A percentile compares a stretch with the other conserved stretches of the same genome.
phyloP scores from a whole-genome alignment of 2,888 invertebrate genomes.

The Galerucella calmariensis region DNA sequence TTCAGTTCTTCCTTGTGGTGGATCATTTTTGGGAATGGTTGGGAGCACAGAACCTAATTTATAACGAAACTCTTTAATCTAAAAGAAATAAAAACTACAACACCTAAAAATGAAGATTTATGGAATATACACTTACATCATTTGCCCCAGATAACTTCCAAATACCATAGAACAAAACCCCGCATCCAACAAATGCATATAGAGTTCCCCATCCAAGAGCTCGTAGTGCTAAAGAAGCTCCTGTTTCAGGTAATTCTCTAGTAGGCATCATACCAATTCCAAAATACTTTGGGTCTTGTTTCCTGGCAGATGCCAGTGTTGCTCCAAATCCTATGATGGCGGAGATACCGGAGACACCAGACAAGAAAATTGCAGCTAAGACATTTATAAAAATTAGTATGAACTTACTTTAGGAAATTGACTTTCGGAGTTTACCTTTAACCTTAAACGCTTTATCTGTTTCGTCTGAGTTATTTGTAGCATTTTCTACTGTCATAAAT shows the following conservation, averaged over 20 bases:
- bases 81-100: conserved; percentile 50
- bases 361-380: conserved; percentile 78
- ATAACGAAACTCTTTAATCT: conserved; percentile 84
- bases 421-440: conserved; percentile 41
- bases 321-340: conserved; percentile 84
- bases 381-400: conserved; percentile 41
- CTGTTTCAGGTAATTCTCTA: conserved; percentile 77
- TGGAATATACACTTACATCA: conserved; percentile 71
- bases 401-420: not conserved
- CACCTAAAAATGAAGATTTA: conserved; percentile 19
- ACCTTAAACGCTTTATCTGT: conserved; percentile 44
- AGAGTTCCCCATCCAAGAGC: conserved; percentile 90
- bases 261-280: conserved; percentile 76
- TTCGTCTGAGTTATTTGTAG: conserved; percentile 16
- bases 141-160: conserved; percentile 91
- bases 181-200: conserved; percentile 87
- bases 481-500: conserved; percentile 22
- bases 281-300: conserved; percentile 82
- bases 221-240: conserved; percentile 80
- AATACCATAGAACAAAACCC: conserved; percentile 81
- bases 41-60: conserved; percentile 85
- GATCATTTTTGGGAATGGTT: conserved; percentile 79
- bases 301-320: conserved; percentile 81
- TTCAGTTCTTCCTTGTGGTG: conserved; percentile 85
- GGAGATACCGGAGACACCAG: conserved; percentile 80